Percentiles rank a stretch among this genome's conserved stretches.
phyloP scores from a whole-genome alignment of 53 echinoderm and acorn worm species.

The Paelopatides confundens region DNA sequence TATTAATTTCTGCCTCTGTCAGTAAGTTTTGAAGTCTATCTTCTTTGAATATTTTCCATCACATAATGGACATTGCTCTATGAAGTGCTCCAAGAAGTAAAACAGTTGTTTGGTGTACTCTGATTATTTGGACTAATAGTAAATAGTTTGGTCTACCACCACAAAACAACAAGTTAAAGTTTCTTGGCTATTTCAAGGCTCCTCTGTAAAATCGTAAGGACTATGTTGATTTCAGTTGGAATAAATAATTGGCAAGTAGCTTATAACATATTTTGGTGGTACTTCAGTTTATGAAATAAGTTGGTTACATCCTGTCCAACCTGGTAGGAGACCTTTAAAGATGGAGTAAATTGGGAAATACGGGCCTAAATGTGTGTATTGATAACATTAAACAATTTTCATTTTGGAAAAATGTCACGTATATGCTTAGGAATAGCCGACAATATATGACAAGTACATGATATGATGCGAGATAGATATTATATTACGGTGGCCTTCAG shows the following conservation, averaged over 20 bases:
- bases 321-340: constrained; percentile 14
- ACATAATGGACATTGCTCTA: constrained; percentile 65
- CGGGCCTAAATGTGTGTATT: constrained; percentile 65
- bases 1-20: constrained; percentile 71
- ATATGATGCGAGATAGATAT: constrained; percentile 75
- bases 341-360: constrained; percentile 63
- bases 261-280: constrained; percentile 53
- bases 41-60: constrained; percentile 69
- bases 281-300: constrained; percentile 48
- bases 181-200: constrained; percentile 57
- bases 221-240: constrained; percentile 73
- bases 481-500: constrained; percentile 50
- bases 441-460: constrained; percentile 70
- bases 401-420: too few species aligned
- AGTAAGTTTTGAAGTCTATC: constrained; percentile 72
- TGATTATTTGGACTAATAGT: constrained; percentile 62
- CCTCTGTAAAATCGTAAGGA: constrained; percentile 58
- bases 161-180: constrained; percentile 54
- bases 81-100: constrained; percentile 73
- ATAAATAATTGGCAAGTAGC: constrained; percentile 76
- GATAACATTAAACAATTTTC: constrained; percentile 70
- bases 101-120: constrained; percentile 55
- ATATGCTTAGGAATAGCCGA: too few species aligned
- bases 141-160: constrained; percentile 75
- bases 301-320: constrained; percentile 71